Base-by-base conservation (phyloP, 2,888 invertebrate species). In the Sicus ferrugineus region DNA sequence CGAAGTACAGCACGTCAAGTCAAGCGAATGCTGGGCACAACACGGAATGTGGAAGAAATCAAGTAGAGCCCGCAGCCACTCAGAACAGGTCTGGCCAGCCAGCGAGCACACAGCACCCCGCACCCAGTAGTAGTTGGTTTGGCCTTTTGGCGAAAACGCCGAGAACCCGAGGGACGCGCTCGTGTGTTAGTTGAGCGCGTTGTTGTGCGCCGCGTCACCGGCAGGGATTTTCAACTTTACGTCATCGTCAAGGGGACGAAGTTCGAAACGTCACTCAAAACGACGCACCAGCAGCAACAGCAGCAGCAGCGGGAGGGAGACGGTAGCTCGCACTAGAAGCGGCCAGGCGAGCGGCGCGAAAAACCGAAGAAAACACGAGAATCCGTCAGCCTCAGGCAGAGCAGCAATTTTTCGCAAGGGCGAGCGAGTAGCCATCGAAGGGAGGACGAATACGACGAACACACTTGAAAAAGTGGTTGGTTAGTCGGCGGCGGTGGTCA, bases 401-500 rank as follows among this genome's bases (percentile, higher is more conserved):
- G 50, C 19, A 61, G 59, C 23, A 21, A 3, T 54, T 26, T 28
- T 54, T 9, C 19, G 23, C 54, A 54, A 54, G 54, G 54, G 54
- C 26, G 14, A 7, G 7, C 21, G 23, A 58, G 19, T 3, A 52
- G 30, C 31, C 19, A 19, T 59, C 38, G 48, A 46, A 28, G 23
- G 38, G 34, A 38, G 21, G 56, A 66, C 26, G 42, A 66, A 66
- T 66, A n/a, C 65, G 14, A 38, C 3, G 31, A 64, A 31, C 58
- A n/a, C n/a, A 67, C 67, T 59, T 59, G 67, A 67, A 59, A 30
- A 54, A 23, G 42, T 38, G 23, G 64, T 79, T 78, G 80, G 78
- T 78, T 70, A 64, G 23, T 62, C 14, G 52, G 48, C 62, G 62
- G 69, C 70, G 75, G 78, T 78, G 79, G 79, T 78, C 79, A 80